Evolutionary conservation across 2,888 invertebrate species (phyloP), one percentile per base, ranked within the genome.

Genomic region (Dryadula phaetusa): DNA sequence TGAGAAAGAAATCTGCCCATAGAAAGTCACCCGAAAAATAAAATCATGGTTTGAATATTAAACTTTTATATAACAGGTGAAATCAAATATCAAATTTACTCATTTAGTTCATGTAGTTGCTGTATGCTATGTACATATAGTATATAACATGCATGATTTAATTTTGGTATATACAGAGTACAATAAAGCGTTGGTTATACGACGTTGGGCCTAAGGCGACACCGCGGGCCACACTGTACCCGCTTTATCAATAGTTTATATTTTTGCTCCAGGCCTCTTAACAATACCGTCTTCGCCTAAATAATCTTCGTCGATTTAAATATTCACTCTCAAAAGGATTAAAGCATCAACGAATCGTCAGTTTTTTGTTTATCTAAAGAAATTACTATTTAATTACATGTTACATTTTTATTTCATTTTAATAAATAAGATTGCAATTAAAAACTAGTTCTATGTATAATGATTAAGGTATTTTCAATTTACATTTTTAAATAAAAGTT

Each of bases 211-310:
- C 54, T 22, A 16, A 25, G 62, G 69, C 62, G n/a, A 37, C 18
- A 54, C 71, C 66, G 47, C 62, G 62, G 64, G 68, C 20, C 22
- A 40, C 18, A 18, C 62, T 56, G 62, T 64, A 56, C 67, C 54
- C 47, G 32, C 49, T 70, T 86, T 84, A 85, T 85, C 86, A 84
- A 85, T 87, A 83, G 82, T 86, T 86, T 82, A 84, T 84, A 83
- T 80, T 80, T 77, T 68, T 58, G 79, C 83, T 79, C 61, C 70
- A 67, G 75, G 82, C 79, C 34, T 37, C 56, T 60, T 61, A 28
- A 53, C 28, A 47, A 46, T 54, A 46, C 18, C 42, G 62, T 42
- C 62, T 62, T 53, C 25, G 25, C 14, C 56, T 64, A 25, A 56
- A 16, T 47, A 64, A 64, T 40, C 34, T 47, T 14, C 7, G 37